A percentile compares a stretch with the other conserved stretches of the same genome.
phyloP scores from a whole-genome alignment of 2,888 invertebrate species.

The Sylvicola fuscatus region DNA sequence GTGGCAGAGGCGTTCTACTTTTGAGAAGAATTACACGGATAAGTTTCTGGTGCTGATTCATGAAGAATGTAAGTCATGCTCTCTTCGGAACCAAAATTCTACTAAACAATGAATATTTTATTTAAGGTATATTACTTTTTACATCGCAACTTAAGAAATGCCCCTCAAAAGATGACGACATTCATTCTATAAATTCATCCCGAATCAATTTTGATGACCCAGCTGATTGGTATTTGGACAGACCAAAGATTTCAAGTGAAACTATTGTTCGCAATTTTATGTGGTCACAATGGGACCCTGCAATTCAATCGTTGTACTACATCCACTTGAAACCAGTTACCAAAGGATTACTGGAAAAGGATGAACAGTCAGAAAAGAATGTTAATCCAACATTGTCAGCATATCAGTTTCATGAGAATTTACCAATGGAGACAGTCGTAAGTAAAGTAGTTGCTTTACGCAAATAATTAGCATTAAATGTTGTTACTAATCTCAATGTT shows the following conservation, averaged over 20 bases:
- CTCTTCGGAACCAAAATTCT: constrained; percentile 10
- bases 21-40: constrained; percentile 27
- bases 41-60: constrained; percentile 55
- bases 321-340: constrained; percentile 56
- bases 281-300: constrained; percentile 75
- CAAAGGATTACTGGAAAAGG: constrained; percentile 40
- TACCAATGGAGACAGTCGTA: constrained; percentile 75
- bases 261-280: constrained; percentile 48
- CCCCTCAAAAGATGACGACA: constrained; percentile 27
- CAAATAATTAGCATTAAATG: constrained; percentile 3
- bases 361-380: constrained; percentile 33
- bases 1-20: constrained; percentile 16
- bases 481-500: constrained; percentile 7
- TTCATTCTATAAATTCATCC: constrained; percentile 4
- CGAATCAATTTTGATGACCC: constrained; percentile 14
- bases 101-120: too few relatives aligned
- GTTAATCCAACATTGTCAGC: constrained; percentile 58
- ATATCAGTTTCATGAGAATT: constrained; percentile 66
- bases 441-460: constrained; percentile 14
- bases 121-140: constrained; percentile 17
- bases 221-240: constrained; percentile 32
- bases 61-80: constrained; percentile 45
- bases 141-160: constrained; percentile 24
- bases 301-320: constrained; percentile 52
- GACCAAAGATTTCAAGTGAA: constrained; percentile 31